phyloP scores from a whole-genome alignment of 2,797 vertebrate species.

The Gambelia wislizenii region DNA sequence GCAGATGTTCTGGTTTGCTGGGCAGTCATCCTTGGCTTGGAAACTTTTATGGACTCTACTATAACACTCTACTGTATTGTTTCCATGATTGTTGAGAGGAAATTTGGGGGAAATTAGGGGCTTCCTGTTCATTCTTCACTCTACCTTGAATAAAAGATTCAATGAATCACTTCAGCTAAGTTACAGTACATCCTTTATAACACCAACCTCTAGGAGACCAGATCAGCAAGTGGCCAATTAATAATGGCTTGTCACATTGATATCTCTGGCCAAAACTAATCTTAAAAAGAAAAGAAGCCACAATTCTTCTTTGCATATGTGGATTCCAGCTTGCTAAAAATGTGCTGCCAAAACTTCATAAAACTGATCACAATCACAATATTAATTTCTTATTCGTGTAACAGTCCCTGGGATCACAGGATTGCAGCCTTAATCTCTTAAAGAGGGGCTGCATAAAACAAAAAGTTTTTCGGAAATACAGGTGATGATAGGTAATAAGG shows the following conservation, averaged over 20 bases:
- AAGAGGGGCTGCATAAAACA: not conserved
- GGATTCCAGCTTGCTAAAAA: slow-evolving; percentile 36
- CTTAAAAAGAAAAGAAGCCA: slow-evolving; percentile 31
- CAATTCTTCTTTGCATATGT: slow-evolving; percentile 8
- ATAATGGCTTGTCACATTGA: slow-evolving; percentile 16
- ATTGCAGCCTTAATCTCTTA: not conserved
- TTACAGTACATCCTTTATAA: slow-evolving; percentile 38
- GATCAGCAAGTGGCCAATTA: slow-evolving; percentile 25
- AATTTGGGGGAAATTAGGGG: slow-evolving; percentile 54
- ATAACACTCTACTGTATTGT: slow-evolving; percentile 51
- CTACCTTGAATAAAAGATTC: slow-evolving; percentile 46
- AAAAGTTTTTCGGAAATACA: not conserved
- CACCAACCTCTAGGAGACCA: slow-evolving; percentile 31
- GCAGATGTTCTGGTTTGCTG: slow-evolving; percentile 69
- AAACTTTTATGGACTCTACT: slow-evolving; percentile 50
- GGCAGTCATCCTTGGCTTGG: slow-evolving; percentile 44
- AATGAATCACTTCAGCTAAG: slow-evolving; percentile 18
- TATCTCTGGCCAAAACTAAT: slow-evolving; percentile 30
- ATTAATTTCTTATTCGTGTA: not conserved
- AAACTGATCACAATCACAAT: slow-evolving; percentile 4
- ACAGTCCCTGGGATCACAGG: not conserved
- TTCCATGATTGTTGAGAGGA: slow-evolving; percentile 59
- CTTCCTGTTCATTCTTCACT: slow-evolving; percentile 65
- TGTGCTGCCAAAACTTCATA: slow-evolving; percentile 13
- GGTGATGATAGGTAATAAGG: not conserved